These are phyloP conservation scores for Hoplostethus atlanticus DNA, from an alignment of 2,797 vertebrate genomes.

Conservation along the genomic window DNA sequence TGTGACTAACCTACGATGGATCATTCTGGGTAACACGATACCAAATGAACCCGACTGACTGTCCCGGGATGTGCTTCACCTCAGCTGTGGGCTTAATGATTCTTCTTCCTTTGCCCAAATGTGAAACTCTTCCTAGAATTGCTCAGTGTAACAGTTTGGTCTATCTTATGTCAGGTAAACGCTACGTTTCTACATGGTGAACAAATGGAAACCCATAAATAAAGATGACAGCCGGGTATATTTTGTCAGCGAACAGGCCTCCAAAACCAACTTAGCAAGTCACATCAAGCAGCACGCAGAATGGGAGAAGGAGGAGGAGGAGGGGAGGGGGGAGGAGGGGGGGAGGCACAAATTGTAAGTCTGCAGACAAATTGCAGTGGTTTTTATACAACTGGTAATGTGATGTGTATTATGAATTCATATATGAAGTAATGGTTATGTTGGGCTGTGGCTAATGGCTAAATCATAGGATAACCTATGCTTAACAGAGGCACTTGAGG, in stretches of 20 bases:
- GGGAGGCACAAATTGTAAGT: constrained; percentile 49
- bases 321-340: background rate
- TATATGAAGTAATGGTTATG: constrained; percentile 62
- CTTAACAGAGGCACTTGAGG: constrained; percentile 60
- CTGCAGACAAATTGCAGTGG: constrained; percentile 65
- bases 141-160: constrained; percentile 28
- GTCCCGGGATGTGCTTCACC: constrained; percentile 4
- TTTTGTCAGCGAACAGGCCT: constrained; percentile 37
- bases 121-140: constrained; percentile 14
- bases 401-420: constrained; percentile 60
- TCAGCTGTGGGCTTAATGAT: background rate
- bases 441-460: constrained; percentile 64
- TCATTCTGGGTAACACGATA: constrained; percentile 19
- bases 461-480: constrained; percentile 65
- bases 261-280: constrained; percentile 39
- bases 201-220: constrained; percentile 43
- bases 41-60: constrained; percentile 31
- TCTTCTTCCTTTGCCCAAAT: constrained; percentile 19
- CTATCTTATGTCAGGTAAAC: constrained; percentile 38
- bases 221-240: constrained; percentile 36
- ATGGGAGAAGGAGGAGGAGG: constrained; percentile 8
- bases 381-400: constrained; percentile 68
- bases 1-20: constrained; percentile 16
- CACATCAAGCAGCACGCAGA: constrained; percentile 36
- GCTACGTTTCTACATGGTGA: constrained; percentile 25